These are phyloP conservation scores for Chaunax sp. DNA, from an alignment of 2,797 vertebrate species.

Conservation along the genomic window DNA sequence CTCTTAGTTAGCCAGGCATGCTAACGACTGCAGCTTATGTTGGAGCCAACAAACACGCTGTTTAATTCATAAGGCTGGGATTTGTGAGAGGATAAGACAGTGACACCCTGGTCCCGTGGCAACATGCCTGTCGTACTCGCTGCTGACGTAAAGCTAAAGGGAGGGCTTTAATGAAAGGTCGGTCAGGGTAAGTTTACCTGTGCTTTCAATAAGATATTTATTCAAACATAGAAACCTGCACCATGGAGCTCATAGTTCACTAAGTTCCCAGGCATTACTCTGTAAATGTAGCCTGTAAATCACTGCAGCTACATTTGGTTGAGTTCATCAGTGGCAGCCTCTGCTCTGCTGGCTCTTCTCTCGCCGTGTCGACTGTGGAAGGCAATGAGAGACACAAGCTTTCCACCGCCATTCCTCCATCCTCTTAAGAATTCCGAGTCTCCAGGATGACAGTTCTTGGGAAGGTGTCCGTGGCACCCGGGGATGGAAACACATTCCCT, in stretches of 20 bases:
- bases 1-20: not conserved
- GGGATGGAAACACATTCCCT: constrained; percentile 50
- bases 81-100: too few relatives aligned
- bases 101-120: too few relatives aligned
- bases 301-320: constrained; percentile 35
- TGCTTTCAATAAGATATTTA: too few relatives aligned
- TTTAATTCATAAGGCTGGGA: too few relatives aligned
- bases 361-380: constrained; percentile 1
- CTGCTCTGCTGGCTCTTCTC: constrained; percentile 25
- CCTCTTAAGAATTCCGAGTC: constrained; percentile 17
- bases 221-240: not conserved
- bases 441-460: constrained; percentile 48
- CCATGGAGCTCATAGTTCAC: constrained; percentile 5
- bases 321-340: constrained; percentile 22
- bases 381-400: constrained; percentile 32
- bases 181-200: too few relatives aligned
- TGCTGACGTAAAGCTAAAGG: not conserved
- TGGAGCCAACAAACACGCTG: not conserved
- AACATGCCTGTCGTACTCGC: not conserved
- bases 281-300: too few relatives aligned
- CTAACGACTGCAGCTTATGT: not conserved
- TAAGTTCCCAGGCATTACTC: constrained; percentile 16
- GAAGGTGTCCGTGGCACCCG: constrained; percentile 41
- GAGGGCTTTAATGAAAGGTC: too few relatives aligned
- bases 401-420: constrained; percentile 34